Evolutionary conservation across 30 jellyfish, hydroid and myxozoan genomes (phyloP), one percentile per base, ranked within the genome.

Genomic region (Phacellophora camtschatica): DNA sequence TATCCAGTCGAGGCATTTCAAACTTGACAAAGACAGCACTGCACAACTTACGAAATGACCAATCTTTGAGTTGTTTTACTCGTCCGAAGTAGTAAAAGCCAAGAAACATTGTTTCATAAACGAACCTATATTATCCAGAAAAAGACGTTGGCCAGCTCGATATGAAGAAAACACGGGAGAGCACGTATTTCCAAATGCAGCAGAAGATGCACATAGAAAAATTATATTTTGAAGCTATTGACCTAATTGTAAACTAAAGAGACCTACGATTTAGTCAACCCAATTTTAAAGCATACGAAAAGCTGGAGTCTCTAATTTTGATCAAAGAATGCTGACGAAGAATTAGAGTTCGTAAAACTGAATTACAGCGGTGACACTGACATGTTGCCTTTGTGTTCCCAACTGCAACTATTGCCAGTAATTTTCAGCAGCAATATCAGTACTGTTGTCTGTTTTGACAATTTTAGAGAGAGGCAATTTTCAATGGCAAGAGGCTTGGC

Each of bases 1-100:
- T 74, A 8, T 53, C 68, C 68, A 39, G 96, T 16, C 31, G 49
- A 61, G 74, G 76, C 12, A n/a, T 85, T 20, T 93, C 92, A 51
- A 27, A 15, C 53, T 63, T 74, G 29, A 85, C 91, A 15, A 41
- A 27, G 11, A 54, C 80, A 23, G 53, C 81, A 22, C 77, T 85
- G 15, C 29, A 50, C 13, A 75, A 50, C 3, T 27, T 85, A 33
- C 87, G 87, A 9, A 85, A 79, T 80, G 34, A 5, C 3, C 33
- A 43, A 45, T 11, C 54, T 32, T 76, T 76, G 46, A 37, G 23
- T 35, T 33, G 32, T 76, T 76, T 55, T 31, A 56, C 48, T 69
- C 57, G 5, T 3, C 79, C 5, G 65, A 25, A 18, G 42, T 59
- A 36, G 7, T 23, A 34, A 76, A 76, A 59, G 45, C 62, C 15